Evolutionary conservation across 2,888 invertebrate species (phyloP).

Genomic region (Craniophora ligustri): DNA sequence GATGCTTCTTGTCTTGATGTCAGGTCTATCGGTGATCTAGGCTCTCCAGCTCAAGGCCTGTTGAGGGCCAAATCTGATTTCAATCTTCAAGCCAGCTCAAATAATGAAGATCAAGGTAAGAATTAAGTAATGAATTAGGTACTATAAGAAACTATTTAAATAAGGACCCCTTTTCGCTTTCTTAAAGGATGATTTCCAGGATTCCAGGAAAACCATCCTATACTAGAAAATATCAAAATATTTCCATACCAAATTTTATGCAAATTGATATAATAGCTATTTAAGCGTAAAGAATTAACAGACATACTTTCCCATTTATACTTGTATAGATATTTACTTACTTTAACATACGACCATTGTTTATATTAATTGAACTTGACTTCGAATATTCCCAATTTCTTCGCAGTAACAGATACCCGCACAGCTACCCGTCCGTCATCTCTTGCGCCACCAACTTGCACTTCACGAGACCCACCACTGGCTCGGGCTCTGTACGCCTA

Average conservation of each 20-base stretch:
- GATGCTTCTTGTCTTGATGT: constrained; percentile 96
- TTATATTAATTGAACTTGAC: not conserved
- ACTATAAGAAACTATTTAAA: no score
- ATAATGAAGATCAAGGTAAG: constrained; percentile 91
- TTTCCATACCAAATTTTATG: no score
- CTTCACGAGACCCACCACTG: constrained; percentile 91
- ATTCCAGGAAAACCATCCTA: no score
- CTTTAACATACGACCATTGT: no score
- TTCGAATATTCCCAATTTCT: not conserved
- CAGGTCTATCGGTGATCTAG: constrained; percentile 91
- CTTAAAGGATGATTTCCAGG: no score
- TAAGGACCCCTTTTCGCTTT: no score
- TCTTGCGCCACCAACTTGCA: constrained; percentile 89
- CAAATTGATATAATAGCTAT: no score
- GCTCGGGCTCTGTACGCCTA: constrained; percentile 97
- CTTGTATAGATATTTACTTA: not conserved
- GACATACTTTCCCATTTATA: no score
- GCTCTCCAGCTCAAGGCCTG: constrained; percentile 90
- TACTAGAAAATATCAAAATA: no score
- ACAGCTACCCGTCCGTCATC: constrained; percentile 90
- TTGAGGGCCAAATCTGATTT: constrained; percentile 96
- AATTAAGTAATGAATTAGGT: no score
- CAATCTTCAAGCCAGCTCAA: constrained; percentile 93
- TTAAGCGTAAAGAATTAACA: no score
- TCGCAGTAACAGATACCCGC: constrained; percentile 74